Evolutionary conservation across 2,113 vertebrate genomes (phyloP), one percentile per base, ranked within the genome.

Genomic region (Poecilia latipinna): DNA sequence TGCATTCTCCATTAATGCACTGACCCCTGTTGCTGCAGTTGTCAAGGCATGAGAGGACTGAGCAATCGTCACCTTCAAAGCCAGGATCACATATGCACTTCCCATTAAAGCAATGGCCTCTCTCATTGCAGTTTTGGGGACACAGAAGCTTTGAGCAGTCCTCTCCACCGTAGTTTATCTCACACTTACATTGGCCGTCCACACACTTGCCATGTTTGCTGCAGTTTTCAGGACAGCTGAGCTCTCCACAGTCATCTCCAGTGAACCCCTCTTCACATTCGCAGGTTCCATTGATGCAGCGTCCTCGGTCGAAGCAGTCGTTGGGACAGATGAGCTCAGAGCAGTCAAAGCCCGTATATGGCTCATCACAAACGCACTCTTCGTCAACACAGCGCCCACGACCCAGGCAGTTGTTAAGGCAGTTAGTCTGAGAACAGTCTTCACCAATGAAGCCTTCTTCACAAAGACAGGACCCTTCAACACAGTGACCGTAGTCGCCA

Each of bases 281-380:
- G 91, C 98, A 99, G 57, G 96, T 97, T 48, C 98, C 98, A 0
- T 99, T 98, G 79, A 96, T 6, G 10, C 98, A 99, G 79, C 96
- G 97, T n/a, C 98, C 98, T 0, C 97, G 96, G 93, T 99, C 98
- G 0, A 94, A 99, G 86, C 98, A 99, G 92, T 99, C 98, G 0
- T 97, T 97, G 63, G 97, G 98, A 80, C 98, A 99, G 91, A 98
- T 95, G 68, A 99, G 95, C 86, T 99, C 98, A 0, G 95, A 85
- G 77, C 98, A 99, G 93, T 99, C 97, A 1, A 96, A 96, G 0
- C 97, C 97, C 0, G 97, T 98, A 95, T 96, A 99, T 0, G 97
- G 97, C 78, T 98, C 96, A 0, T 97, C 85, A 0, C 98, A 99
- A 54, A 97, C 67, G 0, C 98, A 99, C 82, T 99, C 97, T 0